These are phyloP conservation scores for Asobara japonica DNA, from an alignment of 1,140 invertebrate species.

Conservation along the genomic window DNA sequence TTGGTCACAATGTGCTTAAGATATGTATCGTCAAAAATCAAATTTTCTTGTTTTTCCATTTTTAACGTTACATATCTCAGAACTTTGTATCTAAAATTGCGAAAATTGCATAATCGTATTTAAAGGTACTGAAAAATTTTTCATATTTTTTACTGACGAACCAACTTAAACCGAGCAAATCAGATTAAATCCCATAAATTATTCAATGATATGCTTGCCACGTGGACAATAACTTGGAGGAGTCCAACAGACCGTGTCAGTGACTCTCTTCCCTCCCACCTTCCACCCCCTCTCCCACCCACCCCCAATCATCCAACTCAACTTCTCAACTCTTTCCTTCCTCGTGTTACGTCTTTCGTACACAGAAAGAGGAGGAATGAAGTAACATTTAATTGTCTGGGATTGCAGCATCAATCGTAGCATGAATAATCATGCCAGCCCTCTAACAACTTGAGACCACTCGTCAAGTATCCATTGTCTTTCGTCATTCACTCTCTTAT, in stretches of 20 bases:
- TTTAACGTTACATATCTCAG: too few species aligned
- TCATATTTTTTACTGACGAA: too few species aligned
- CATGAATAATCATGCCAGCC: slow-evolving; percentile 19
- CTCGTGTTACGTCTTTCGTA: background rate
- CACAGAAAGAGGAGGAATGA: background rate
- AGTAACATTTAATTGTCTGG: slow-evolving; percentile 26
- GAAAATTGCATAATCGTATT: too few species aligned
- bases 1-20: too few species aligned
- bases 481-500: background rate
- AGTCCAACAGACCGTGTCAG: background rate
- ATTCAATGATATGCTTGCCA: background rate
- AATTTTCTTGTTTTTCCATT: too few species aligned
- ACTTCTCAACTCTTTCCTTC: too few species aligned
- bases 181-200: background rate
- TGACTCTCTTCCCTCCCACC: background rate
- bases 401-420: slow-evolving; percentile 21
- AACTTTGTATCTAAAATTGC: too few species aligned
- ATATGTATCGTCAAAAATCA: too few species aligned
- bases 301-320: too few species aligned
- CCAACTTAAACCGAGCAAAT: too few species aligned
- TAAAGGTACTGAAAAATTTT: too few species aligned
- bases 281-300: background rate
- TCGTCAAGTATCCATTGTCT: background rate
- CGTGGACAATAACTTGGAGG: background rate
- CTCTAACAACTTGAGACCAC: background rate